Conservation (phyloP, 1,140 invertebrate species). For the Reticulitermes speratus region DNA sequence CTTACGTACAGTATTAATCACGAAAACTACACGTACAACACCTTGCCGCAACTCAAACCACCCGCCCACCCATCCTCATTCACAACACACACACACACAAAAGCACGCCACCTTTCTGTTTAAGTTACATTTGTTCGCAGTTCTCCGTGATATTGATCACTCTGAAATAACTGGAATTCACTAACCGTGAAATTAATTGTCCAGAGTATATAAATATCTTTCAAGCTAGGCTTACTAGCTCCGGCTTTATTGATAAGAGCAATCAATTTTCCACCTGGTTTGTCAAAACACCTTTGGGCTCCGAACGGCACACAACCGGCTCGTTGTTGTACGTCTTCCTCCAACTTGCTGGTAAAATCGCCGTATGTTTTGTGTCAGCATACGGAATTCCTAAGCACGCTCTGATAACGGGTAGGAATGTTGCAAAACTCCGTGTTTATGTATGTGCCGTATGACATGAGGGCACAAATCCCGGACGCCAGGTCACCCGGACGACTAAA, state of each 20-base stretch:
- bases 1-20: conserved; percentile 8
- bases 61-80: background rate
- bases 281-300: background rate
- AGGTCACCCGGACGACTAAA: too few species aligned
- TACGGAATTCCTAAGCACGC: too few species aligned
- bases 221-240: background rate
- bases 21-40: background rate
- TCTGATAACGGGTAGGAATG: too few species aligned
- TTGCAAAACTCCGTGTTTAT: too few species aligned
- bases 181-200: background rate
- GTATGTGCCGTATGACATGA: too few species aligned
- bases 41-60: background rate
- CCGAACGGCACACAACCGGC: too few species aligned
- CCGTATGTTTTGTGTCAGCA: too few species aligned
- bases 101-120: too few species aligned
- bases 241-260: background rate
- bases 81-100: too few species aligned
- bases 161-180: background rate
- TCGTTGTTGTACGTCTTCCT: background rate
- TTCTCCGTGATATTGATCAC: background rate
- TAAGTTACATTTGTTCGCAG: background rate
- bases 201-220: background rate
- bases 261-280: background rate
- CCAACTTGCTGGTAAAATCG: background rate
- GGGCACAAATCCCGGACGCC: too few species aligned